Evolutionary conservation across 2,888 invertebrate genomes (phyloP), one percentile per base, ranked within the genome.

Genomic region (Aethes cnicana): DNA sequence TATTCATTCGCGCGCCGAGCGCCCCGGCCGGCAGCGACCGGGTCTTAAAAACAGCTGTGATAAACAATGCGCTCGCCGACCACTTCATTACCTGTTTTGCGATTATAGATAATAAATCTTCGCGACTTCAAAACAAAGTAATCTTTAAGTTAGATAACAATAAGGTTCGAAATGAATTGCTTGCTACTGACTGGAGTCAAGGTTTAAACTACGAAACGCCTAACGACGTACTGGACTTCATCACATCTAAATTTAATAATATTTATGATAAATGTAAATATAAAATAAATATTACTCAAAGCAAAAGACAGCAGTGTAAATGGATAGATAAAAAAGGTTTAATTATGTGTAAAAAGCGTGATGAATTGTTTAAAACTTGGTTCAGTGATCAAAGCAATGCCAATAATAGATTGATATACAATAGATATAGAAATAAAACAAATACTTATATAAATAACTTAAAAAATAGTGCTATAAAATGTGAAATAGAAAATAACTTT

Each of bases 321-420:
- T 35, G 20, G 35, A n/a, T 20, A 1, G 11, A 35, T 14, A 9
- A 20, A 7, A 35, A 14, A 35, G 20, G n/a, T n/a, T 12, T 6
- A 11, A 35, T 2, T 6, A 35, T 35, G 35, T 35, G 35, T 11
- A 17, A 18, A 18, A 11, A 6, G 11, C 18, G 35, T 1, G 18
- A 35, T n/a, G 35, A 35, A 20, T 20, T 35, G 6, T 35, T 35
- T n/a, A 18, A 35, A 9, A 35, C 6, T 11, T 35, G 9, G 35
- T 11, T 5, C 2, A 35, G 20, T 5, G 20, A 35, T 11, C n/a
- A 9, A 11, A 9, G 20, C 3, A 18, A 35, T 6, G 35, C 20
- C 2, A 18, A 35, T 4, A 35, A 35, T 5, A 20, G 35, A 20
- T 8, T 23, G 2, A 8, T 23, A 7, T 23, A 23, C 8, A 23